phyloP scores from a whole-genome alignment of 2,113 vertebrate genomes.

The Ceyx melanurus region DNA sequence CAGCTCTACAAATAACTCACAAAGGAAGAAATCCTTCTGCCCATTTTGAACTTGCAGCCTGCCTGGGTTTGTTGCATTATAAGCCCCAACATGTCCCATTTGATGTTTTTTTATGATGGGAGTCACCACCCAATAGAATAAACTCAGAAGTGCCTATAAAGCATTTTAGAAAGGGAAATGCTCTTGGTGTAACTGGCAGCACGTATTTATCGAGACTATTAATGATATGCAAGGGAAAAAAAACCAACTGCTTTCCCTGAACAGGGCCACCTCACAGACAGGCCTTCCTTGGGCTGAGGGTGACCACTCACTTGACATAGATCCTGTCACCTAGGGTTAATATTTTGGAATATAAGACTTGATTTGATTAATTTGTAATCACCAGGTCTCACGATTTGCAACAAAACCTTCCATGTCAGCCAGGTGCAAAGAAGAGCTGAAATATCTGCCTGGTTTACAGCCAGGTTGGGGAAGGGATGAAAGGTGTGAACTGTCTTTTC shows the following conservation, averaged over 20 bases:
- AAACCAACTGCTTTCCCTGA: rapidly evolving
- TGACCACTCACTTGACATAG: background rate
- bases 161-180: background rate
- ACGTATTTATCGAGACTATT: background rate
- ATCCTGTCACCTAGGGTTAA: background rate
- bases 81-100: background rate
- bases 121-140: background rate
- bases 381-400: background rate
- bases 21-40: background rate
- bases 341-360: background rate
- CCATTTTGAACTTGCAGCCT: background rate
- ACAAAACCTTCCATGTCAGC: background rate
- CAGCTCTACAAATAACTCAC: background rate
- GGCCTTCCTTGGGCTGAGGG: background rate
- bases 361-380: background rate
- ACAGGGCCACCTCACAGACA: background rate
- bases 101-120: background rate
- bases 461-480: background rate
- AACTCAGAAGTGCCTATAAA: background rate
- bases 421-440: background rate
- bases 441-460: background rate
- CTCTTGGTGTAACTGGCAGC: background rate
- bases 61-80: background rate
- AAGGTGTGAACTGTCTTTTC: background rate
- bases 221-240: background rate